phyloP scores from a whole-genome alignment of 2,888 invertebrate species.

The Odontocolon sp. region DNA sequence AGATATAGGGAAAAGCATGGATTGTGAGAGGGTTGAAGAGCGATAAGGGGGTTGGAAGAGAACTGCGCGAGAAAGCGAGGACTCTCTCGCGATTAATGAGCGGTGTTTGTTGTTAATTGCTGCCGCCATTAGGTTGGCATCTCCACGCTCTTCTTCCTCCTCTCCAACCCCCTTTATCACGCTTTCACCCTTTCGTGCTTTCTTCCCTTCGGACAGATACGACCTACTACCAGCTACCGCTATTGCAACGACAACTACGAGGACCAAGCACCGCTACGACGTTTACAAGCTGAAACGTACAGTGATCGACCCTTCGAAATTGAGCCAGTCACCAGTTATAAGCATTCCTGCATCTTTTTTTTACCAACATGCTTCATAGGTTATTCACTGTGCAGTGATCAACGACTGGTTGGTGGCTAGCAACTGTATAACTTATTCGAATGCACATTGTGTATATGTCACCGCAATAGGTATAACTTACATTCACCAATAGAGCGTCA shows the following conservation, averaged over 20 bases:
- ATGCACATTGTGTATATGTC: too few species aligned
- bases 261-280: neutral
- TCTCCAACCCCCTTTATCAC: slow-evolving; percentile 33
- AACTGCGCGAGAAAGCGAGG: slow-evolving; percentile 65
- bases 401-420: too few species aligned
- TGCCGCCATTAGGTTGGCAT: slow-evolving; percentile 80
- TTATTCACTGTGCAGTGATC: too few species aligned
- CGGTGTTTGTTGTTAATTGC: slow-evolving; percentile 81
- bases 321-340: too few species aligned
- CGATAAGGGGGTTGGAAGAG: slow-evolving; percentile 17
- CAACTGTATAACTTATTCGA: too few species aligned
- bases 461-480: too few species aligned
- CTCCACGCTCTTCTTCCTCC: slow-evolving; percentile 60
- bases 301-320: too few species aligned
- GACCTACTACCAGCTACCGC: neutral
- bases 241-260: neutral
- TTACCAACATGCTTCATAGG: too few species aligned
- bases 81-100: slow-evolving; percentile 80
- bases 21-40: slow-evolving; percentile 13
- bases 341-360: too few species aligned
- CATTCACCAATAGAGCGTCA: neutral
- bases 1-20: slow-evolving; percentile 20
- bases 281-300: too few species aligned
- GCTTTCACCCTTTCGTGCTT: slow-evolving; percentile 61
- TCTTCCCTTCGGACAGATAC: slow-evolving; percentile 7